Conservation (phyloP, 2,888 invertebrate species). For the Scaeva pyrastri region DNA sequence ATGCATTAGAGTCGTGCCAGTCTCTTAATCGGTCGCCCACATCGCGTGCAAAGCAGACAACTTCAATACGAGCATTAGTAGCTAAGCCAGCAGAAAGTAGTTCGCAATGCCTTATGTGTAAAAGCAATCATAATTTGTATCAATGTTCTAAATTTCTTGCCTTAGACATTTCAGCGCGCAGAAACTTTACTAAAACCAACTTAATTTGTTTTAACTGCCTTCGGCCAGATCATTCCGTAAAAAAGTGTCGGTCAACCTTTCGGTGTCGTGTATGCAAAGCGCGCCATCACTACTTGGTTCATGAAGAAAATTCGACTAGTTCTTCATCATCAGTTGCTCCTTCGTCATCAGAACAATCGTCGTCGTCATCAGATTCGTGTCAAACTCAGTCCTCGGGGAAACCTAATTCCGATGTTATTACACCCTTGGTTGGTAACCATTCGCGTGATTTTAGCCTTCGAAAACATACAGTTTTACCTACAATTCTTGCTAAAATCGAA, state of each 20-base stretch:
- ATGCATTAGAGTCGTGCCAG: slow-evolving; percentile 30
- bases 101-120: slow-evolving; percentile 15
- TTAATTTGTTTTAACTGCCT: slow-evolving; percentile 31
- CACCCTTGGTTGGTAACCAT: slow-evolving; percentile 7
- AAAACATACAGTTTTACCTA: slow-evolving; percentile 34
- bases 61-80: neutral
- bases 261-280: slow-evolving; percentile 39
- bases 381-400: neutral
- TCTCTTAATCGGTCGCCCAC: slow-evolving; percentile 5
- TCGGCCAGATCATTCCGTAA: slow-evolving; percentile 18
- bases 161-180: slow-evolving; percentile 31
- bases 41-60: slow-evolving; percentile 1
- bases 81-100: slow-evolving; percentile 9
- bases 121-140: neutral
- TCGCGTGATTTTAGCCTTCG: slow-evolving; percentile 10
- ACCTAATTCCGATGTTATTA: neutral
- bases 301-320: neutral
- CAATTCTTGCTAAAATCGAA: slow-evolving; percentile 31
- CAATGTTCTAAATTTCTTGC: slow-evolving; percentile 30
- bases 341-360: neutral
- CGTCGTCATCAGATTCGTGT: neutral
- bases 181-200: slow-evolving; percentile 15
- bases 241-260: slow-evolving; percentile 19
- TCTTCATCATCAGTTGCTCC: neutral
- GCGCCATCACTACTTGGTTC: slow-evolving; percentile 30